phyloP scores from a whole-genome alignment of 2,888 invertebrate genomes.

The Lymantria monacha region DNA sequence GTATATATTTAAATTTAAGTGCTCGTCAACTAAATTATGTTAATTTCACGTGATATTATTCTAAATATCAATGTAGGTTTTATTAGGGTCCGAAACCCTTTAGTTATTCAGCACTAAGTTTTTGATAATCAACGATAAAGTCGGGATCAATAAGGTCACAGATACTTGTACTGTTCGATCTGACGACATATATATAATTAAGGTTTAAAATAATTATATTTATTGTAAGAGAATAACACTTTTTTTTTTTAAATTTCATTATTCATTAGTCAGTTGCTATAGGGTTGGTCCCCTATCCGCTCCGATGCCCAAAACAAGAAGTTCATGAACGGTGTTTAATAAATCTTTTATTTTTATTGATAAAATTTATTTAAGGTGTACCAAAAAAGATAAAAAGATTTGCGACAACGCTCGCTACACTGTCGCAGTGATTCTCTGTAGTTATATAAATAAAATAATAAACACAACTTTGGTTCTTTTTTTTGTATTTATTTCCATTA shows the following conservation, averaged over 20 bases:
- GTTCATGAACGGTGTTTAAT: constrained; percentile 30
- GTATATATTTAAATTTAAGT: constrained; percentile 18
- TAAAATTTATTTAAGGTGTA: constrained; percentile 59
- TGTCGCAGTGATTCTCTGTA: constrained; percentile 68
- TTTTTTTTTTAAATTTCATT: too few species aligned
- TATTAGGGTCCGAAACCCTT: constrained; percentile 19
- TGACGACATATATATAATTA: constrained; percentile 25
- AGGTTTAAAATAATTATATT: constrained; percentile 22
- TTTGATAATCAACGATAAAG: constrained; percentile 3
- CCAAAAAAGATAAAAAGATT: constrained; percentile 58
- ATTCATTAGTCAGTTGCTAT: constrained; percentile 15
- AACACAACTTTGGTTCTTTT: constrained; percentile 43
- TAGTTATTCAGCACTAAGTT: constrained; percentile 21
- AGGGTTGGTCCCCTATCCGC: constrained; percentile 28
- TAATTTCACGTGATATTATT: constrained; percentile 40
- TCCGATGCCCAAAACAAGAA: constrained; percentile 40
- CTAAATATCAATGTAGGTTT: constrained; percentile 38
- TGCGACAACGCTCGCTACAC: constrained; percentile 42
- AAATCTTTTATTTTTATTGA: constrained; percentile 38
- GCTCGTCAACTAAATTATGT: constrained; percentile 30
- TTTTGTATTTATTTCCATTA: constrained; percentile 22
- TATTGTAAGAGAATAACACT: constrained; percentile 24
- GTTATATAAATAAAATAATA: constrained; percentile 73
- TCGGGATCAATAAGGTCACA: constrained; percentile 25
- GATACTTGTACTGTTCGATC: constrained; percentile 26